Evolutionary conservation across 2,888 invertebrate genomes (phyloP), one percentile per base, ranked within the genome.

Genomic region (Platycheirus rosarum): DNA sequence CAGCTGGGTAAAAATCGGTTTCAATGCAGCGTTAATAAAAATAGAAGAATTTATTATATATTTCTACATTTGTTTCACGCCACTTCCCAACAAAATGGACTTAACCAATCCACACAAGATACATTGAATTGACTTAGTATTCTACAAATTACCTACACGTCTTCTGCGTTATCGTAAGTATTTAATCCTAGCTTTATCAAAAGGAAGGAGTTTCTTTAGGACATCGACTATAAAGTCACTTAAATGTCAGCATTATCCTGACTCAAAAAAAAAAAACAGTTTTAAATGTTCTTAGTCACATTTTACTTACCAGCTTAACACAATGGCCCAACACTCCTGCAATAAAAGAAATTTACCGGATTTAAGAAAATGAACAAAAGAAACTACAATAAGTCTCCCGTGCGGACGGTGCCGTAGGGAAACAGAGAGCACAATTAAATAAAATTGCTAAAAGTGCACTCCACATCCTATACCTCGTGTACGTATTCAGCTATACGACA

Each of bases 401-500:
- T 23, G 37, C 35, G 23, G 29, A 51, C 16, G 23, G 14, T n/a
- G 29, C 26, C 49, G 14, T 13, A 8, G 2, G 14, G n/a, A 11
- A 14, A 11, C 13, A 60, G 26, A 35, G 44, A 46, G 66, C 26
- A 74, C 78, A 79, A 79, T 79, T 79, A 79, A 79, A 74, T 74
- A 68, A 74, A 79, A 74, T 79, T 79, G 74, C 78, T 63, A n/a
- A 63, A 37, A 74, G 74, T 68, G 74, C 78, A 74, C 74, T 74
- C 46, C 23, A 23, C 60, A 40, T 40, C 57, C 40, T 44, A 49
- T 75, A 23, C 29, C 44, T 46, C 51, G 46, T 68, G 68, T 7
- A 42, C 32, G 16, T 60, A 20, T 49, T 23, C 46, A 40, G 37
- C 46, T 55, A 73, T 63, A 37, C 11, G 37, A 16, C 29, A 57